phyloP scores from a whole-genome alignment of 1,140 invertebrate species.

The Drosophila melanogaster region Release_6_plus_ISO1_MT NT_033779.5:6859001-6859500 shows the following conservation, averaged over 20 bases:
- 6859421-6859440: conserved; percentile 89
- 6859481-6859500: conserved; percentile 86
- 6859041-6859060: conserved; percentile 91
- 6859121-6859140: conserved; percentile 89
- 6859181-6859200: conserved; percentile 87
- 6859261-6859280: conserved; percentile 91
- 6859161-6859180: conserved; percentile 85
- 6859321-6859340: conserved; percentile 88
- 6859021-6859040: conserved; percentile 91
- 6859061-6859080: conserved; percentile 89
- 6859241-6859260: conserved; percentile 89
- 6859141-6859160: conserved; percentile 87
- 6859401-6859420: conserved; percentile 93
- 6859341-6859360: conserved; percentile 87
- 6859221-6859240: conserved; percentile 84
- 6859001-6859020: conserved; percentile 91
- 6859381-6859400: conserved; percentile 89
- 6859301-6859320: conserved; percentile 87
- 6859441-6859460: conserved; percentile 89
- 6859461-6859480: conserved; percentile 93
- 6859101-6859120: conserved; percentile 94
- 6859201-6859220: conserved; percentile 87
- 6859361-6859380: conserved; percentile 87
- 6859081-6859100: conserved; percentile 88
- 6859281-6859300: conserved; percentile 91